Evolutionary conservation across 2,113 vertebrate species (phyloP).

Genomic region (Alces alces): DNA sequence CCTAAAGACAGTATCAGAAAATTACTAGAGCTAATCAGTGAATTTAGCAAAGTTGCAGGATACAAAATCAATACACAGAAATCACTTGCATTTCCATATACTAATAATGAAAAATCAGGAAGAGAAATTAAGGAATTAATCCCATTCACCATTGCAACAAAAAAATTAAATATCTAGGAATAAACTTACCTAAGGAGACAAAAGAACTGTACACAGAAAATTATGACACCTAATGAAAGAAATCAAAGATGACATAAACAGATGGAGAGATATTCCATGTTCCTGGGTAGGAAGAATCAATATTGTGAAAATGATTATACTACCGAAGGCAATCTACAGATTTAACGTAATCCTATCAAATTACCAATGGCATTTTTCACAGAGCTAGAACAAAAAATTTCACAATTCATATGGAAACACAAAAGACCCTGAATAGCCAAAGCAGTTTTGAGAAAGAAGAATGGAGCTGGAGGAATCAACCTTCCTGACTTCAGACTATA

Average conservation of each 20-base stretch:
- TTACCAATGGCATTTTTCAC: not conserved
- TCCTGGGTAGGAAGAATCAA: not conserved
- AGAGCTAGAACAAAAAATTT: not conserved
- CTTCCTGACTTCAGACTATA: not conserved
- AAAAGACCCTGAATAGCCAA: not conserved
- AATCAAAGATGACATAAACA: not conserved
- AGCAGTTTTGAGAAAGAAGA: not conserved
- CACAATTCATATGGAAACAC: not conserved
- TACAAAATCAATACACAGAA: not conserved
- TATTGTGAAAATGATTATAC: not conserved
- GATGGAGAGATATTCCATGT: not conserved
- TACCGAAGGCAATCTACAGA: not conserved
- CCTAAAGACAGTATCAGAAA: not conserved
- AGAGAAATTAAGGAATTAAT: not conserved
- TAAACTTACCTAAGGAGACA: not conserved
- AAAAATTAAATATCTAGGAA: not conserved
- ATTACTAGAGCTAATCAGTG: not conserved
- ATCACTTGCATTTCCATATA: not conserved
- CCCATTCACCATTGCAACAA: not conserved
- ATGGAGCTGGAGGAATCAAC: not conserved
- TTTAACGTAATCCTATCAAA: not conserved
- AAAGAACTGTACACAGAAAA: not conserved
- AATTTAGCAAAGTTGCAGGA: not conserved
- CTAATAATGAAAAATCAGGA: not conserved
- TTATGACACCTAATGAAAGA: not conserved